Evolutionary conservation across 1,140 invertebrate genomes (phyloP).

Genomic region (Drosophila littoralis): DNA sequence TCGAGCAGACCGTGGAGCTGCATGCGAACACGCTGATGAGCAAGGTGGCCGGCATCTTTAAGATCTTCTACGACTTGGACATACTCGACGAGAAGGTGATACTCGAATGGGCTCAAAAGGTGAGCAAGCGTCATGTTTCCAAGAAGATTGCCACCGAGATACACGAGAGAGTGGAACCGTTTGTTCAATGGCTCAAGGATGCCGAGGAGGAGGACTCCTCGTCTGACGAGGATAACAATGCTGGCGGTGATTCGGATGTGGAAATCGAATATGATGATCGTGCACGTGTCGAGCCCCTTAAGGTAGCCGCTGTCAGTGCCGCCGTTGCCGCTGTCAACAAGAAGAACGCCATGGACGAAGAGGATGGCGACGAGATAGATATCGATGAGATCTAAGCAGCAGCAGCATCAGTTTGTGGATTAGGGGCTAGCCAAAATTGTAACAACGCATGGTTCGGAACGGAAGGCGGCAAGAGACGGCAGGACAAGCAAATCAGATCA

Average conservation of each 20-base stretch:
- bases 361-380: slow-evolving; percentile 92
- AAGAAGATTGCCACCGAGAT: slow-evolving; percentile 97
- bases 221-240: slow-evolving; percentile 89
- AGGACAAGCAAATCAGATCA: neutral
- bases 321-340: slow-evolving; percentile 83
- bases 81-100: slow-evolving; percentile 97
- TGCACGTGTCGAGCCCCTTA: slow-evolving; percentile 90
- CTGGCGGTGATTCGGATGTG: slow-evolving; percentile 88
- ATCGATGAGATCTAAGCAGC: slow-evolving; percentile 94
- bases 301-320: slow-evolving; percentile 86
- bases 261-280: slow-evolving; percentile 95
- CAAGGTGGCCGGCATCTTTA: slow-evolving; percentile 94
- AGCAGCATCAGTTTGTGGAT: slow-evolving; percentile 15
- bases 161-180: slow-evolving; percentile 95
- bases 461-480: neutral
- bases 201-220: slow-evolving; percentile 96
- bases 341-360: slow-evolving; percentile 88
- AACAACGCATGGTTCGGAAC: neutral
- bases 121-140: slow-evolving; percentile 96
- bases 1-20: slow-evolving; percentile 96
- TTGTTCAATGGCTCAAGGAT: slow-evolving; percentile 98
- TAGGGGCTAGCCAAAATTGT: slow-evolving; percentile 9
- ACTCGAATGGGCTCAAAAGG: slow-evolving; percentile 97
- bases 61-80: slow-evolving; percentile 97
- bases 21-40: slow-evolving; percentile 92